Evolutionary conservation across 2,797 vertebrate species (phyloP), one percentile per base, ranked within the genome.

Genomic region (Nasua narica): DNA sequence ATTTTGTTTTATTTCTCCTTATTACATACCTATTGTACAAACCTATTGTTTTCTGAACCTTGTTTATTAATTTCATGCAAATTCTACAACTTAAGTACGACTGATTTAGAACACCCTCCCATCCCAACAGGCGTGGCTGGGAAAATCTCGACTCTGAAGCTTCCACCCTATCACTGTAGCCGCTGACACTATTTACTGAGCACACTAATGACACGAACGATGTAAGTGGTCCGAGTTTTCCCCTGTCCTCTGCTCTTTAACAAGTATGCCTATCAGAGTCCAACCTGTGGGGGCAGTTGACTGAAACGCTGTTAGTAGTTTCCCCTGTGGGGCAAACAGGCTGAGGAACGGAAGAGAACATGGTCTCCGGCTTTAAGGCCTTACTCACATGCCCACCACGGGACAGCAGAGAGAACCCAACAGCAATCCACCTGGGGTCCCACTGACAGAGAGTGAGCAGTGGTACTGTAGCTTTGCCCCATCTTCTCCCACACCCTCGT

Each of bases 1-100:
- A 40, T 40, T 40, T 40, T 40, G 40, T 40, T 40, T 40, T 40
- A 40, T 81, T 92, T 84, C 92, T 35, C 37, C 35, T 81, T 52
- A 46, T 87, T 52, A 46, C 83, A 85, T 43, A 43, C 43, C 43
- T 43, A 43, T 43, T 43, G 43, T 65, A 37, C 18, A 32, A 72
- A 52, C 5, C 46, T 84, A 72, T 56, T 94, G 56, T 91, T 94
- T 81, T 54, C 88, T 27, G 95, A 74, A 7, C 6, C 65, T 88
- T 89, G 25, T 43, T 91, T 82, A 91, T 78, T 94, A 78, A 90
- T 84, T 79, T 95, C 58, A 56, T 60, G 52, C 65, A 62, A 84
- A 93, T 94, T 88, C 40, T 27, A 21, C 35, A 90, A 43, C 60
- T 88, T 65, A n/a, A 25, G 79, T 79, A 50, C 16, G 76, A 81